These are phyloP conservation scores for Scytalopus superciliaris DNA, from an alignment of 2,113 vertebrate genomes.

Conservation along the genomic window DNA sequence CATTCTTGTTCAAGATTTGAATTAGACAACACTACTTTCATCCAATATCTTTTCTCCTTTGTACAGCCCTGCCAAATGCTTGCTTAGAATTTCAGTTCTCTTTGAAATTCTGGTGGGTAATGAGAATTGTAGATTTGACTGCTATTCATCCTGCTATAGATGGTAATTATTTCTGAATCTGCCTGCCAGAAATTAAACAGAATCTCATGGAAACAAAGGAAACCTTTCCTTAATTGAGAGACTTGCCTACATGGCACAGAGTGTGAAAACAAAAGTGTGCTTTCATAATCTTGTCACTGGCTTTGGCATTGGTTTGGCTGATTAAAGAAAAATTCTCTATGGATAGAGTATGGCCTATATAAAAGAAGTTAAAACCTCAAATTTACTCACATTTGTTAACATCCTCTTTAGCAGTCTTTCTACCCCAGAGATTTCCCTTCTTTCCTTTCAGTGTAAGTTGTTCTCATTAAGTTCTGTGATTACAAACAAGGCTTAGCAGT, in stretches of 20 bases:
- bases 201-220: conserved; percentile 32
- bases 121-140: neutral
- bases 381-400: conserved; percentile 37
- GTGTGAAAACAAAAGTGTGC: neutral
- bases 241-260: neutral
- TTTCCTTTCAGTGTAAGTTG: conserved; percentile 39
- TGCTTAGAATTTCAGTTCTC: neutral
- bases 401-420: conserved; percentile 19
- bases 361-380: conserved; percentile 44
- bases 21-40: neutral
- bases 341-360: neutral
- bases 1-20: neutral
- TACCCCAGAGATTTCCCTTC: conserved; percentile 38
- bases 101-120: neutral
- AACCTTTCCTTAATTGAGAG: conserved; percentile 12
- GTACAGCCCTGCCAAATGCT: neutral
- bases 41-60: neutral
- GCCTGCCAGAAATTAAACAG: conserved; percentile 24
- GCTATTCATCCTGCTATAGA: neutral
- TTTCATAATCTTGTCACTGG: neutral
- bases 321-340: conserved; percentile 1
- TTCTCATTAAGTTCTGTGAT: conserved; percentile 60
- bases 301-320: neutral
- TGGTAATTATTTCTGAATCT: conserved; percentile 43
- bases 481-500: conserved; percentile 61